Base-by-base conservation (phyloP, 1,140 invertebrate species). In the Papilio glaucus region DNA sequence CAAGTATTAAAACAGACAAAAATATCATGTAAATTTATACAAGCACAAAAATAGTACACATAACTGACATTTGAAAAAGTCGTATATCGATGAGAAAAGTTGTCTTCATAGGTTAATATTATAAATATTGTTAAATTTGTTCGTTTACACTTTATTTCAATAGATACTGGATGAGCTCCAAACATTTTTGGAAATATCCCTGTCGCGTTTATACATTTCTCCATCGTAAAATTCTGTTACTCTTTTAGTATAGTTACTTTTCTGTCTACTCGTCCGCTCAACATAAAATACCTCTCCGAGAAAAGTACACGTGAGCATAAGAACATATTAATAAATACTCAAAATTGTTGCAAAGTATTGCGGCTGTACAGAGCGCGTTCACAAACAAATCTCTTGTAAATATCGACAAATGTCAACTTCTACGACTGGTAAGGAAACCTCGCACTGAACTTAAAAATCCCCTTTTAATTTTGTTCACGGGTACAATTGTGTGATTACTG, bases 371-470 rank as follows among this genome's bases (percentile, higher is more conserved):
- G 49, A 57, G 49, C 45, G 45, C 21, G 49, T 57, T 57, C 12
- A 57, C 24, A 24, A 57, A 26, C 4, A 18, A 13, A 24, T 21
- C 49, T 24, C 49, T 57, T 18, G 24, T 57, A 0, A 57, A 57
- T 57, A 24, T 57, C 49, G 21, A 57, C 18, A 26, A 57, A 26
- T 57, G 26, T 76, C 63, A 82, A 72, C 72, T 84, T 75, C 78
- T 82, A 39, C 79, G 76, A 77, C 72, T 84, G 4, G 79, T 75
- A 0, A 92, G 76, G 45, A 92, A 84, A 10, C 80, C 85, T 53
- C 85, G 75, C 0, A 92, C 81, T 0, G 88, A 90, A 65, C 76
- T 87, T 21, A 92, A 81, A 38, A 92, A 88, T 0, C 88, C 82
- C 61, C 81, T 45, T 72, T 87, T 88, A 26, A 82, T 85, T 76